phyloP scores from a whole-genome alignment of 2,113 vertebrate species.

The Pteruthius melanotis region DNA sequence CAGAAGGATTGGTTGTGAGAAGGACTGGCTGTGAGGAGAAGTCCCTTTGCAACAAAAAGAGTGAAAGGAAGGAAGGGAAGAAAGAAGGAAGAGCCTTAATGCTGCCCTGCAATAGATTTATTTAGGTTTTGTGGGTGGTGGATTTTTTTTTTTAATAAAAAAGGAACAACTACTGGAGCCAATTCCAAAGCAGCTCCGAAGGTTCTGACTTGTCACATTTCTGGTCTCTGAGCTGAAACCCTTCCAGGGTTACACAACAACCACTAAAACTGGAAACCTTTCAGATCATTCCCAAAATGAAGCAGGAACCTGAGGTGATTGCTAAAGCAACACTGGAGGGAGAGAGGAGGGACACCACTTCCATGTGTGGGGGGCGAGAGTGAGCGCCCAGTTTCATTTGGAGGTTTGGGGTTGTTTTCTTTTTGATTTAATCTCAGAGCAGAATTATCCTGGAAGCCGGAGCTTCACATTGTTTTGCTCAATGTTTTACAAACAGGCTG shows the following conservation, averaged over 20 bases:
- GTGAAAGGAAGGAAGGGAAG: not conserved
- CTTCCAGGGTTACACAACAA: constrained; percentile 56
- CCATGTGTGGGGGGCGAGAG: not conserved
- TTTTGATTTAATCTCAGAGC: constrained; percentile 1
- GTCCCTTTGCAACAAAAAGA: not conserved
- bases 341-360: not conserved
- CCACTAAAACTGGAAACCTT: constrained; percentile 33
- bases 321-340: not conserved
- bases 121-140: not conserved
- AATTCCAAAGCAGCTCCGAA: not conserved
- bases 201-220: constrained; percentile 40
- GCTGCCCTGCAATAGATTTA: not conserved
- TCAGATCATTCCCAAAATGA: not conserved
- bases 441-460: not conserved
- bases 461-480: constrained; percentile 25
- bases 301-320: constrained; percentile 31
- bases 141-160: not conserved
- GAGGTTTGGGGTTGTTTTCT: not conserved
- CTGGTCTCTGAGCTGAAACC: constrained; percentile 27
- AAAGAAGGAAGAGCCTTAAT: not conserved
- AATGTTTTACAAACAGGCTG: constrained; percentile 18
- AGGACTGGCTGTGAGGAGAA: no score
- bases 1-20: not conserved
- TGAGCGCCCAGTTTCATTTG: not conserved
- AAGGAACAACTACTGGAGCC: not conserved